Conservation (phyloP, 2,797 vertebrate genomes). For the Botia almorhae region DNA sequence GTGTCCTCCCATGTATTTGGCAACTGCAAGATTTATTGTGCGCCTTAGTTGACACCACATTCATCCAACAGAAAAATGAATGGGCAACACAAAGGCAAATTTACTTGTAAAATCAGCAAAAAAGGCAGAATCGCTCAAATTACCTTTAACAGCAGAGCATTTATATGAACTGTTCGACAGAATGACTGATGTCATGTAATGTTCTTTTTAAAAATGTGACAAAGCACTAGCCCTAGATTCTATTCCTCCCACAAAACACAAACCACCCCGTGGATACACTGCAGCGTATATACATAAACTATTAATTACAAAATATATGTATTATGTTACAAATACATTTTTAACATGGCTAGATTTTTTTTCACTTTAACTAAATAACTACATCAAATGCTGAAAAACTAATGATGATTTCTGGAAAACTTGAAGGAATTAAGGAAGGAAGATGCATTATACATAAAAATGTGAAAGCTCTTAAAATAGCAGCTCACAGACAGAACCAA, state of each 20-base stretch:
- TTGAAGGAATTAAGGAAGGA: no score
- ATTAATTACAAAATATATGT: no score
- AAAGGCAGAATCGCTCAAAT: background rate
- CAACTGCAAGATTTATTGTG: conserved; percentile 50
- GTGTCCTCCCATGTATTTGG: background rate
- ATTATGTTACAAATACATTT: no score
- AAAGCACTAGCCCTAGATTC: no score
- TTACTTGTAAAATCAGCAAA: background rate
- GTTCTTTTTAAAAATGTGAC: background rate
- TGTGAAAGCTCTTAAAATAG: background rate
- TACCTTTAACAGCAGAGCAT: background rate
- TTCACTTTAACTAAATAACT: no score
- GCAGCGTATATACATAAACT: no score
- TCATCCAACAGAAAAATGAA: conserved; percentile 48
- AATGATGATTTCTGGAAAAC: no score
- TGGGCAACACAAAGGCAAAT: conserved; percentile 59
- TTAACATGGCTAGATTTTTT: no score
- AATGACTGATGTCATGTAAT: background rate
- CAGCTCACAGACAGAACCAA: background rate
- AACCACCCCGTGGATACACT: no score
- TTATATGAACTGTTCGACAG: background rate
- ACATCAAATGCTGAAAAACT: no score
- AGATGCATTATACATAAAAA: background rate
- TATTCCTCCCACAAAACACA: background rate
- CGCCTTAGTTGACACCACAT: conserved; percentile 55